Evolutionary conservation across 2,797 vertebrate genomes (phyloP).

Genomic region (Rhabdomys pumilio): DNA sequence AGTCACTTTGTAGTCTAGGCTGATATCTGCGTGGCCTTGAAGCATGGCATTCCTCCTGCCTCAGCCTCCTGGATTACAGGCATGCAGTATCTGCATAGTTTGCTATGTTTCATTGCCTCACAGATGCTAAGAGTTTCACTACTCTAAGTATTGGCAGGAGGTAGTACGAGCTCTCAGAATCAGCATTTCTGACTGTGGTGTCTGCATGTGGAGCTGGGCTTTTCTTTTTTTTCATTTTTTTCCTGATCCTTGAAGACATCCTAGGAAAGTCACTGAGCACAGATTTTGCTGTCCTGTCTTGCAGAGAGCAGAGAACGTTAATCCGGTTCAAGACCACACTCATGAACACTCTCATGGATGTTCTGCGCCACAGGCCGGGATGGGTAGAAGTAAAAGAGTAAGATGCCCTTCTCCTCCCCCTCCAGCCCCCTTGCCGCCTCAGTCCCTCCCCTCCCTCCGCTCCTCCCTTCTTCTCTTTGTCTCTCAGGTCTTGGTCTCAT

Average conservation of each 20-base stretch:
- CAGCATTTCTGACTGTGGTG: background rate
- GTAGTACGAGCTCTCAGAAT: background rate
- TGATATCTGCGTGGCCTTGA: background rate
- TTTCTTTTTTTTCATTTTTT: background rate
- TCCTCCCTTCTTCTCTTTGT: background rate
- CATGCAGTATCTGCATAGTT: background rate
- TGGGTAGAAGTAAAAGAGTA: constrained; percentile 96
- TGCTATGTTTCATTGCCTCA: background rate
- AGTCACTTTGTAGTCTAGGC: background rate
- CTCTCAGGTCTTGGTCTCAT: background rate
- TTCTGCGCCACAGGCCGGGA: constrained; percentile 92
- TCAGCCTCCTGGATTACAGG: background rate
- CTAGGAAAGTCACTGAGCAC: background rate
- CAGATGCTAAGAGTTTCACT: constrained; percentile 17
- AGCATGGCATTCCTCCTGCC: background rate
- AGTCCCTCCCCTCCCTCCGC: too few species aligned
- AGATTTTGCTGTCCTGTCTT: constrained; percentile 35
- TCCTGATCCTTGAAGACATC: background rate
- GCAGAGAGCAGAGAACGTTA: constrained; percentile 89
- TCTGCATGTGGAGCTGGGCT: background rate
- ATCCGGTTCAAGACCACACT: constrained; percentile 93
- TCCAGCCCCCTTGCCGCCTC: background rate
- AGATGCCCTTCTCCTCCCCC: background rate
- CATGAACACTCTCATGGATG: constrained; percentile 92
- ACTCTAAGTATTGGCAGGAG: background rate